phyloP scores from a whole-genome alignment of 2,113 vertebrate species.

The Mesocricetus auratus region DNA sequence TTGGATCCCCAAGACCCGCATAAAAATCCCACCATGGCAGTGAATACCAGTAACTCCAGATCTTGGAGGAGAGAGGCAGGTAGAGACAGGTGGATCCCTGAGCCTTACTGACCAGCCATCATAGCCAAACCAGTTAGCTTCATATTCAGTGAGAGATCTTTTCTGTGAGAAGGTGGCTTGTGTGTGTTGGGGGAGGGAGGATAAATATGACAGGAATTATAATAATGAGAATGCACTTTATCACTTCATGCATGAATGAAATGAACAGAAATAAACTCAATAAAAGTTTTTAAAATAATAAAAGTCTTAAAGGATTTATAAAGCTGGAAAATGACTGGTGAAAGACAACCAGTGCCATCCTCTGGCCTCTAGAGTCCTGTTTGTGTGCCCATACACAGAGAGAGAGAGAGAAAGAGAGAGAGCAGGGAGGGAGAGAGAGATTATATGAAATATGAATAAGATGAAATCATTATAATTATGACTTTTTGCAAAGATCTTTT shows the following conservation, averaged over 20 bases:
- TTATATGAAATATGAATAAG: slow-evolving; percentile 12
- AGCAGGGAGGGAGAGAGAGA: too few species aligned
- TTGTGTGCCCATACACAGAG: too few species aligned
- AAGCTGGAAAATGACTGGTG: background rate
- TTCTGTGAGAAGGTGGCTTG: background rate
- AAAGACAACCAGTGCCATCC: background rate
- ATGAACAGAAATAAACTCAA: background rate
- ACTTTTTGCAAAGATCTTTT: background rate
- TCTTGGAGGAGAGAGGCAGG: background rate
- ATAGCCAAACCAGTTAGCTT: background rate
- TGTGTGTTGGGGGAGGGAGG: rapidly evolving
- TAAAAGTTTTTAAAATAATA: background rate
- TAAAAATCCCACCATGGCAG: background rate
- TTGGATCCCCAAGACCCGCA: background rate
- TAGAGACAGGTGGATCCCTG: background rate
- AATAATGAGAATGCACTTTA: too few species aligned
- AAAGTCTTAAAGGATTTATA: background rate
- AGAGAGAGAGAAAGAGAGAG: too few species aligned
- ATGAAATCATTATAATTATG: background rate
- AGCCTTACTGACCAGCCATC: background rate
- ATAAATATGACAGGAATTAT: background rate
- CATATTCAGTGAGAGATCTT: background rate
- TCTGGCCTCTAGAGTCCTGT: background rate
- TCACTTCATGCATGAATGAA: background rate
- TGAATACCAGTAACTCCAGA: background rate